Percentiles rank a stretch among this genome's conserved stretches.
These are phyloP conservation scores for Parnassius smintheus DNA, from an alignment of 2,888 invertebrate genomes.

Conservation along the genomic window DNA sequence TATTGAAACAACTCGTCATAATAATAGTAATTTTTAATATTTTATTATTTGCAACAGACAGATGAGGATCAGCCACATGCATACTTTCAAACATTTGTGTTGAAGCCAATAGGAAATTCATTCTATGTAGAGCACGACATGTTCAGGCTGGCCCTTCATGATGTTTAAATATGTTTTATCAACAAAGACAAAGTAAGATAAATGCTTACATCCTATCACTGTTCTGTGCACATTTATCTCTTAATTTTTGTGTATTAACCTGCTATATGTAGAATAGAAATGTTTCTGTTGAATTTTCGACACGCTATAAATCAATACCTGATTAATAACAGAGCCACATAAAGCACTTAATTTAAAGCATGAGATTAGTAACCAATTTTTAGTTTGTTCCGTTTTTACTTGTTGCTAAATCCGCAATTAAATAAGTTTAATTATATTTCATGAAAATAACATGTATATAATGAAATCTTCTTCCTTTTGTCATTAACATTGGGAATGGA, in stretches of 20 bases:
- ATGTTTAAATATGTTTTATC: conserved; percentile 63
- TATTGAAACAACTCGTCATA: too few species aligned
- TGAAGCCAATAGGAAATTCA: conserved; percentile 92
- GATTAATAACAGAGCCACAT: too few species aligned
- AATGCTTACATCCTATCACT: conserved; percentile 31
- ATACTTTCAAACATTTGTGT: conserved; percentile 95
- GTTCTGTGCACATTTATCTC: conserved; percentile 25
- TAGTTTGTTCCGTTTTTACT: not conserved
- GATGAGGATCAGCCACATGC: conserved; percentile 97
- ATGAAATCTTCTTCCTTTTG: too few species aligned
- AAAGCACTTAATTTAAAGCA: not conserved
- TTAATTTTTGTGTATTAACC: conserved; percentile 7
- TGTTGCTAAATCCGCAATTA: too few species aligned
- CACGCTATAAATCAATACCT: too few species aligned
- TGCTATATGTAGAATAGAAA: not conserved
- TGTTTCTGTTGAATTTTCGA: not conserved
- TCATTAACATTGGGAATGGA: too few species aligned
- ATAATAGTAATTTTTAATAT: not conserved
- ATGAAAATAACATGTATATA: too few species aligned
- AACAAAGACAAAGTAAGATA: conserved; percentile 50
- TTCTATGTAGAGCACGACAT: conserved; percentile 97
- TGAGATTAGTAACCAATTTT: not conserved
- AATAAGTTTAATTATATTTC: too few species aligned
- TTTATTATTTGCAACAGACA: conserved; percentile 83
- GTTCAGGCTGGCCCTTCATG: conserved; percentile 95